A percentile compares a stretch with the other conserved stretches of the same genome.
These are phyloP conservation scores for Steromphala cineraria DNA, from an alignment of 2,888 invertebrate species.

Conservation along the genomic window DNA sequence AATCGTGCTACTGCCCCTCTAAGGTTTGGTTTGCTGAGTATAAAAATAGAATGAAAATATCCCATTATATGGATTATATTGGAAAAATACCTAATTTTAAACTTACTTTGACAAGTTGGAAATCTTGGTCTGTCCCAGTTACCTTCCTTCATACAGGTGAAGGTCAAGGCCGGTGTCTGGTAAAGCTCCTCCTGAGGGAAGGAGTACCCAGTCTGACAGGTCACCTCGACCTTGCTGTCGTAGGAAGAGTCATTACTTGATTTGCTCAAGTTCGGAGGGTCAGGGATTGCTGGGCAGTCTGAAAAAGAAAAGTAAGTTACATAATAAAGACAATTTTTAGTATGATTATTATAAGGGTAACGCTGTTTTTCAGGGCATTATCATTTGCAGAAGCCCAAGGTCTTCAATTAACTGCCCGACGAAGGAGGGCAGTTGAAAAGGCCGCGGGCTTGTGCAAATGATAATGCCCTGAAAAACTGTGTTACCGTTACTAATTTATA, in stretches of 20 bases:
- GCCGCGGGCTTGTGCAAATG: too few relatives aligned
- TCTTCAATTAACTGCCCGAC: too few relatives aligned
- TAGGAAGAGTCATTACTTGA: background rate
- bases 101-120: background rate
- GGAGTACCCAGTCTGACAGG: conserved; percentile 34
- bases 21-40: too few relatives aligned
- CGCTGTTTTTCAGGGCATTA: too few relatives aligned
- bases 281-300: background rate
- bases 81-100: background rate
- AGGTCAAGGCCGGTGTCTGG: background rate
- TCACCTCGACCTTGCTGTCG: conserved; percentile 8
- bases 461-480: too few relatives aligned
- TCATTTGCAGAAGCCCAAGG: too few relatives aligned
- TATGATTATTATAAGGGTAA: too few relatives aligned
- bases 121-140: background rate
- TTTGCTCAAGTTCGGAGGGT: background rate
- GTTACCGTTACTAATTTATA: too few relatives aligned
- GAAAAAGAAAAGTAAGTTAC: background rate
- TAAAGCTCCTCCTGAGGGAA: conserved; percentile 37
- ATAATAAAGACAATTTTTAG: background rate
- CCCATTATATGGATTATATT: background rate
- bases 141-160: conserved; percentile 24
- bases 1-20: too few relatives aligned
- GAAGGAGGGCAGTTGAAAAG: too few relatives aligned
- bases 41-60: too few relatives aligned